Evolutionary conservation across 1,140 invertebrate genomes (phyloP).

Genomic region (Panulirus ornatus): DNA sequence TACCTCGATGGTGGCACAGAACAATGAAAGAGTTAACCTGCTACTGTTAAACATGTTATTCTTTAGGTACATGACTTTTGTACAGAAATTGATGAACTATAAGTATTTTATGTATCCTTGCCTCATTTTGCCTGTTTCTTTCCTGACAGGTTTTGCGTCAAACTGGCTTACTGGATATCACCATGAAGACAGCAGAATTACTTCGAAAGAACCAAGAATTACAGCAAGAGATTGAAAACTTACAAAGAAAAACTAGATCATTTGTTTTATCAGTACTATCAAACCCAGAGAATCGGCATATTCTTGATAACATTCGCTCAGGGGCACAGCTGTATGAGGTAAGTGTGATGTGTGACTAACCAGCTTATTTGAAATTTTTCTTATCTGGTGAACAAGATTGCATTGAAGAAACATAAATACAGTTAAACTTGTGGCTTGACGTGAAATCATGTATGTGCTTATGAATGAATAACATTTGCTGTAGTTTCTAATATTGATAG

Average conservation of each 20-base stretch:
- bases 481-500: too few relatives aligned
- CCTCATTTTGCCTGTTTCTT: background rate
- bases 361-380: too few relatives aligned
- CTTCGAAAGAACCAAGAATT: conserved; percentile 79
- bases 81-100: background rate
- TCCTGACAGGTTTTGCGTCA: conserved; percentile 44
- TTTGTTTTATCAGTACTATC: conserved; percentile 79
- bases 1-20: too few relatives aligned
- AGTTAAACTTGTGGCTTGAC: too few relatives aligned
- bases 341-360: background rate
- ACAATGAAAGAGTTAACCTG: too few relatives aligned
- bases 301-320: conserved; percentile 48
- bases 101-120: background rate
- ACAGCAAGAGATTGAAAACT: conserved; percentile 78
- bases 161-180: conserved; percentile 79
- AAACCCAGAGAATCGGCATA: conserved; percentile 76
- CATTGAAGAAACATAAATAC: too few relatives aligned
- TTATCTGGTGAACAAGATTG: too few relatives aligned
- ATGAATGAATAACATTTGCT: too few relatives aligned
- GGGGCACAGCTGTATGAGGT: conserved; percentile 60
- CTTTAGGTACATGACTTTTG: too few relatives aligned
- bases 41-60: too few relatives aligned
- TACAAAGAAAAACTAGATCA: conserved; percentile 79
- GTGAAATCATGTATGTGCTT: too few relatives aligned
- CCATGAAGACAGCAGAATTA: conserved; percentile 79